These are phyloP conservation scores for Luehdorfia chinensis DNA, from an alignment of 1,140 invertebrate species.

Conservation along the genomic window DNA sequence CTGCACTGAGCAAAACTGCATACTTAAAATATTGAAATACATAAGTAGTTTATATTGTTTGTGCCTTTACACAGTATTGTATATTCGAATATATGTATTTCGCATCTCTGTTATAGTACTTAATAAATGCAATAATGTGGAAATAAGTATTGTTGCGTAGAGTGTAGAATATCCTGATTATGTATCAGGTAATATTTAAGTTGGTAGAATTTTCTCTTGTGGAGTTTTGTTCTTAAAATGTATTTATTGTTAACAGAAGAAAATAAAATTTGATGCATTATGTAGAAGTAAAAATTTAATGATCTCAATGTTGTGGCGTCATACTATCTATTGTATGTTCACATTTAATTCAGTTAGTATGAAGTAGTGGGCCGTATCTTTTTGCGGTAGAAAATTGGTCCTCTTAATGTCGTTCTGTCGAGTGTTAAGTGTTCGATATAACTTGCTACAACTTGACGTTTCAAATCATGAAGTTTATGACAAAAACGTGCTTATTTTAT, in stretches of 20 bases:
- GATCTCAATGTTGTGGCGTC: constrained; percentile 52
- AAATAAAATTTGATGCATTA: constrained; percentile 12
- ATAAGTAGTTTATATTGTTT: constrained; percentile 56
- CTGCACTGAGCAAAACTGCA: constrained; percentile 31
- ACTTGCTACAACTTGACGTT: too few species aligned
- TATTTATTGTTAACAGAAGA: constrained; percentile 13
- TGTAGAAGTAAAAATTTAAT: constrained; percentile 35
- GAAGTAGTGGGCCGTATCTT: background rate
- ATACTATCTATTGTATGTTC: constrained; percentile 17
- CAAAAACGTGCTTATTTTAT: too few species aligned
- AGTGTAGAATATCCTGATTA: background rate
- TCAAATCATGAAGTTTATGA: too few species aligned
- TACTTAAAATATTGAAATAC: constrained; percentile 30
- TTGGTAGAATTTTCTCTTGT: constrained; percentile 2
- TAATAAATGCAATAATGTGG: constrained; percentile 45
- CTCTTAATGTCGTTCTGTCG: too few species aligned
- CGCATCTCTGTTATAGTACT: constrained; percentile 34
- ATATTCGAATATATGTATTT: constrained; percentile 45
- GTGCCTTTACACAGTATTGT: constrained; percentile 64
- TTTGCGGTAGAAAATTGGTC: background rate
- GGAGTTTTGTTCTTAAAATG: constrained; percentile 11
- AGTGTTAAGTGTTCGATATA: too few species aligned
- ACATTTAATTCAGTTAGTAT: background rate
- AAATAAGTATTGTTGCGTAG: constrained; percentile 30
- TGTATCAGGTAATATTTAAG: constrained; percentile 7